These are phyloP conservation scores for Seira ritae DNA, from an alignment of 2,888 invertebrate species.

Conservation along the genomic window DNA sequence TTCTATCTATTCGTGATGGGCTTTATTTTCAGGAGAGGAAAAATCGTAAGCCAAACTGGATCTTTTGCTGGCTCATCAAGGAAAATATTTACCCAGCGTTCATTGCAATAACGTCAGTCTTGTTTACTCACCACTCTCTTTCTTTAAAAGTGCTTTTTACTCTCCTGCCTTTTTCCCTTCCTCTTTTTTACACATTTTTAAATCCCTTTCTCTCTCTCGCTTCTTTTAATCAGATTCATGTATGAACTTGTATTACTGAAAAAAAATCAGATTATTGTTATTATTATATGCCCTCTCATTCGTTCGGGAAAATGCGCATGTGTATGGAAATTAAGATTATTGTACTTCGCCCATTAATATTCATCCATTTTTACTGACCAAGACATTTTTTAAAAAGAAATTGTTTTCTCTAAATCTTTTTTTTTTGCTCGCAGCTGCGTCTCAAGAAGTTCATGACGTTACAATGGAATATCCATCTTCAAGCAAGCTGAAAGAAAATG, in stretches of 20 bases:
- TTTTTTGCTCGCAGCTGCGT: no score
- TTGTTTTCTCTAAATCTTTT: no score
- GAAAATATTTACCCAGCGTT: neutral
- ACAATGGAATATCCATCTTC: no score
- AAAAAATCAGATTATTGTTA: neutral
- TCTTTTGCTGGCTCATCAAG: conserved; percentile 29
- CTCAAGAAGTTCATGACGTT: no score
- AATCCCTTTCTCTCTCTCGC: neutral
- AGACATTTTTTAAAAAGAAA: conserved; percentile 23
- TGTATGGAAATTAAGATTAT: conserved; percentile 2
- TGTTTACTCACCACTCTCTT: conserved; percentile 33
- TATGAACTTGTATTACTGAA: conserved; percentile 4
- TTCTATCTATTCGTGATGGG: no score
- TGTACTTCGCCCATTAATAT: conserved; percentile 13
- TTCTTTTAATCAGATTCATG: neutral
- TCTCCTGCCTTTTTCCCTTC: conserved; percentile 29
- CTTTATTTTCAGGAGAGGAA: no score
- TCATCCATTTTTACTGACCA: conserved; percentile 38
- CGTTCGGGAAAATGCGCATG: neutral
- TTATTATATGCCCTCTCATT: no score
- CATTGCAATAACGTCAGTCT: neutral
- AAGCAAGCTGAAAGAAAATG: no score
- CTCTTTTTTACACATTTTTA: conserved; percentile 5
- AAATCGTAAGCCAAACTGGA: conserved; percentile 45
- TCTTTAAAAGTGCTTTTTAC: conserved; percentile 24